Evolutionary conservation across 2,888 invertebrate genomes (phyloP), one percentile per base, ranked within the genome.

Genomic region (Subacronicta megacephala): DNA sequence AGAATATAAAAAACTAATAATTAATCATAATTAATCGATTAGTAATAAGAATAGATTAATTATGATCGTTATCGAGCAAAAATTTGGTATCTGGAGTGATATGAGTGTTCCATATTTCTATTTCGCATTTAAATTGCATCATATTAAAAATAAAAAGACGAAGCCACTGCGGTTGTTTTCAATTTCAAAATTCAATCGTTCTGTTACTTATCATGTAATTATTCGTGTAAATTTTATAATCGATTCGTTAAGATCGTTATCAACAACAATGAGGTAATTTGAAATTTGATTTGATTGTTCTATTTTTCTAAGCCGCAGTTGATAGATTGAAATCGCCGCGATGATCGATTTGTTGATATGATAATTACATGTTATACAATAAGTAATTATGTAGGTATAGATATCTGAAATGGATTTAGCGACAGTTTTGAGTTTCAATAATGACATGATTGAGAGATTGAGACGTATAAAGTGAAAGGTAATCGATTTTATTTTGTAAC

Each of bases 171-270:
- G 49, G 35, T 17, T 23, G 33, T 35, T 57, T 53, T 41, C 16
- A 58, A 71, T n/a, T n/a, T 51, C 53, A 31, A 49, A 52, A 59
- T 54, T 49, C 47, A 59, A 64, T 52, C 31, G 0, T 12, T 9
- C 7, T 45, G 45, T 53, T 50, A 50, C 35, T 42, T 51, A 45
- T 40, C 37, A 42, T 71, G 55, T 66, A 56, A 66, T 66, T 58
- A 71, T 55, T 45, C 17, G 31, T 75, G 75, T 72, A 42, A 47
- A 59, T 36, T 45, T 49, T 52, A 23, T 71, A 45, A 71, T 72
- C 68, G 37, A 62, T 64, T 70, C 44, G 70, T 76, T 73, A 44
- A 70, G 63, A 70, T 64, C 18, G 26, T 47, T 70, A 76, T 75
- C 75, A 18, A 42, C 38, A 67, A 60, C 49, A 58, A 67, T 42